These are phyloP conservation scores for Sweltsa coloradensis DNA, from an alignment of 1,140 invertebrate species.

Conservation along the genomic window DNA sequence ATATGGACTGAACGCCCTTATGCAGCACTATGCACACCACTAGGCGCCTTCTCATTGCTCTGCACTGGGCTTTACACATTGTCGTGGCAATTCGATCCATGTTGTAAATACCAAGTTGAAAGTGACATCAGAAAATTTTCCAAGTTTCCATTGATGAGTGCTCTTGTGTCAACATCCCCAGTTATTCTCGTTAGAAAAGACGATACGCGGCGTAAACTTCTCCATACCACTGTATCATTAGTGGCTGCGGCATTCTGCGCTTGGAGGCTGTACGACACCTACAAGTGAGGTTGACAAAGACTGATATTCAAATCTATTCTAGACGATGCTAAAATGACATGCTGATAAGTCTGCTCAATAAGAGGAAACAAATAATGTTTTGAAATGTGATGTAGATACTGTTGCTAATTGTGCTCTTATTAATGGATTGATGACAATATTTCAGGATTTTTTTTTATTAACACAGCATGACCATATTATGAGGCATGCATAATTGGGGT, in stretches of 20 bases:
- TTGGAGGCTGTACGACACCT: slow-evolving; percentile 48
- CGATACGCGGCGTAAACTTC: slow-evolving; percentile 50
- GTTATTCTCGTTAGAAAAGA: slow-evolving; percentile 55
- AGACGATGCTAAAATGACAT: too few relatives aligned
- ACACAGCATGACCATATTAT: too few relatives aligned
- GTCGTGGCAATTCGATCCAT: slow-evolving; percentile 85
- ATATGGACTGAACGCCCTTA: slow-evolving; percentile 50
- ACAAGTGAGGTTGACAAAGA: too few relatives aligned
- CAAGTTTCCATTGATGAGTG: slow-evolving; percentile 43
- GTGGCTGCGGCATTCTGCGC: slow-evolving; percentile 48
- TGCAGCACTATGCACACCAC: slow-evolving; percentile 52
- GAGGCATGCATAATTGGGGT: too few relatives aligned
- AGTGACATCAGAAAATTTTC: slow-evolving; percentile 38
- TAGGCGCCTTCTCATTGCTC: slow-evolving; percentile 57
- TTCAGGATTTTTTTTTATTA: too few relatives aligned
- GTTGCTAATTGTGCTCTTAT: too few relatives aligned
- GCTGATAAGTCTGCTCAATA: too few relatives aligned
- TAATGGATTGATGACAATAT: too few relatives aligned
- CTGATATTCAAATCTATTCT: too few relatives aligned
- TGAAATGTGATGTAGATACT: too few relatives aligned
- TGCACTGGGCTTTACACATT: slow-evolving; percentile 72
- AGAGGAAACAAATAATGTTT: too few relatives aligned
- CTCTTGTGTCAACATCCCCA: slow-evolving; percentile 47
- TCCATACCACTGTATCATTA: slow-evolving; percentile 55
- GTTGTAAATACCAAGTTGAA: slow-evolving; percentile 79